phyloP scores from a whole-genome alignment of 2,797 vertebrate genomes.

The Neoniphon sammara region DNA sequence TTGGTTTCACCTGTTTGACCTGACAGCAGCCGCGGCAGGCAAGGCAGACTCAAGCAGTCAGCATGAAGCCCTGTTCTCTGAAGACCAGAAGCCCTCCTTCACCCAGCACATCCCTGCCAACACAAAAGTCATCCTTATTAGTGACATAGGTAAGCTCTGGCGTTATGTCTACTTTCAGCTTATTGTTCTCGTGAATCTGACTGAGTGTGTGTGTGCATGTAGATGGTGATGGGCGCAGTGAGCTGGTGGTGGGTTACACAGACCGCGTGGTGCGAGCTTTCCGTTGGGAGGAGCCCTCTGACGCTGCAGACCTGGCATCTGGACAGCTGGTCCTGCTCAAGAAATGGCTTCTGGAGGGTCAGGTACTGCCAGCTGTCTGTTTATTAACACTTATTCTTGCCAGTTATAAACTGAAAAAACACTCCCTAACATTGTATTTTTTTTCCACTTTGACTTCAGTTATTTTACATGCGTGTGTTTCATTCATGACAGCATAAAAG shows the following conservation, averaged over 20 bases:
- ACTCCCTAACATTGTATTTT: too few relatives aligned
- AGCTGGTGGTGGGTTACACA: conserved; percentile 96
- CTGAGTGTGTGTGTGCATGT: background rate
- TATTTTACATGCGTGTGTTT: too few relatives aligned
- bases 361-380: conserved; percentile 80
- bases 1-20: conserved; percentile 96
- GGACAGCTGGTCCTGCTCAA: conserved; percentile 94
- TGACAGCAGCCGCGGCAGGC: conserved; percentile 80
- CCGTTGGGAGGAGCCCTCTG: conserved; percentile 91
- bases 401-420: too few relatives aligned
- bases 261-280: conserved; percentile 97
- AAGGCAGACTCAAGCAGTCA: conserved; percentile 88
- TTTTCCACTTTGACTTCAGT: too few relatives aligned
- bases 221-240: conserved; percentile 94
- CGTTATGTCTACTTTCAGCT: accelerated
- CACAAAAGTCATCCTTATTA: conserved; percentile 97
- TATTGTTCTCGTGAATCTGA: background rate
- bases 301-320: conserved; percentile 81
- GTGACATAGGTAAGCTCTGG: conserved; percentile 88
- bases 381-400: background rate
- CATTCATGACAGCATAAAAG: too few relatives aligned
- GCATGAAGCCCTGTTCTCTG: conserved; percentile 82
- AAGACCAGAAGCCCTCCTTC: conserved; percentile 91
- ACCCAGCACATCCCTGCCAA: conserved; percentile 98
- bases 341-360: conserved; percentile 98